Percentiles rank a stretch among this genome's conserved stretches.
These are phyloP conservation scores for Drosophila kambysellisi DNA, from an alignment of 2,888 invertebrate genomes.

Conservation along the genomic window DNA sequence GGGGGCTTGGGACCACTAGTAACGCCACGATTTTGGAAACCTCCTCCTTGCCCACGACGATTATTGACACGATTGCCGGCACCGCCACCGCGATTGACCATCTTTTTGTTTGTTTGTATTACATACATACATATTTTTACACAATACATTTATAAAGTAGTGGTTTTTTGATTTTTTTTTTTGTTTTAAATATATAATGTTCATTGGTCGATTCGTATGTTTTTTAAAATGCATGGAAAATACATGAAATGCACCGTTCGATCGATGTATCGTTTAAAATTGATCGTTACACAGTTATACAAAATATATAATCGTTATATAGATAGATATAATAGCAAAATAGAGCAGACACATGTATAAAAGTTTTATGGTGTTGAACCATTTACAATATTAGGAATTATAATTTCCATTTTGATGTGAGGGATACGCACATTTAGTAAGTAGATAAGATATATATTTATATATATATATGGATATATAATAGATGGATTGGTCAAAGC, in stretches of 20 bases:
- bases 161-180: not conserved
- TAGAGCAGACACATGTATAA: conserved; percentile 25
- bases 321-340: conserved; percentile 24
- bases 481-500: conserved; percentile 61
- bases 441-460: conserved; percentile 27
- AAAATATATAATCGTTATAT: conserved; percentile 18
- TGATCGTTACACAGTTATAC: conserved; percentile 18
- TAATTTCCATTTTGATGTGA: conserved; percentile 26
- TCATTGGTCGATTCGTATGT: conserved; percentile 2
- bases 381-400: conserved; percentile 53
- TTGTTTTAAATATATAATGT: conserved; percentile 4
- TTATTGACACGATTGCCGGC: conserved; percentile 81
- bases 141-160: conserved; percentile 44
- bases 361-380: conserved; percentile 38
- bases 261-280: conserved; percentile 35
- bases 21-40: conserved; percentile 85
- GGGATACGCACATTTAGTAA: conserved; percentile 17
- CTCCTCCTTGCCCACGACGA: conserved; percentile 85
- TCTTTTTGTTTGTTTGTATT: conserved; percentile 73
- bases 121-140: conserved; percentile 21
- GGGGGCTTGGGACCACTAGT: conserved; percentile 83
- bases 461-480: conserved; percentile 26
- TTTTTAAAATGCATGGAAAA: not conserved
- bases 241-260: conserved; percentile 12
- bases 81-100: conserved; percentile 84